Evolutionary conservation across 2,113 vertebrate genomes (phyloP), one percentile per base, ranked within the genome.

Genomic region (Hydropotes inermis): DNA sequence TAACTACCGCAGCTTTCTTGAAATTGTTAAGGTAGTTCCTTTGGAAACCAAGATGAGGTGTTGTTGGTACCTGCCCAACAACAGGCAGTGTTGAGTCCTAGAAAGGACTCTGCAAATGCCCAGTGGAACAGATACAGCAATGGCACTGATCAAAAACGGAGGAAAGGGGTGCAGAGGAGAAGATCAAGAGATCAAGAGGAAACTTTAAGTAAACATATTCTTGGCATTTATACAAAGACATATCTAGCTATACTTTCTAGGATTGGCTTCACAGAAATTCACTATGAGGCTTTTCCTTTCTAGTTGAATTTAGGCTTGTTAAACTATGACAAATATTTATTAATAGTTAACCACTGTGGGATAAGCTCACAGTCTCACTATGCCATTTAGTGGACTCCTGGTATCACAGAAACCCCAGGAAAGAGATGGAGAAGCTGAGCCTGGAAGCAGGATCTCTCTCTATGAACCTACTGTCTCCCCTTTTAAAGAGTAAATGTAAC

Each of bases 271-370:
- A 60, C 64, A 91, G 87, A 93, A 91, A 54, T 39, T 82, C 39
- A n/a, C n/a, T 45, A 84, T 2, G 8, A 94, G 36, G 50, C 52
- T 83, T 89, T 86, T 64, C 87, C 87, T 93, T 90, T 79, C 82
- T 50, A 79, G 43, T 78, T 93, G 58, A 89, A 96, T 67, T 79
- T 83, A 57, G 36, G 81, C 87, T 96, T 91, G 55, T 89, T 88
- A 95, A 43, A 64, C 1, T 25, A 55, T 61, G 58, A 97, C 87
- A 47, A 84, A 12, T 95, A 96, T 64, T 64, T 67, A 83, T 79
- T 98, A 76, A 91, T 92, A 86, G 74, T 90, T 95, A 88, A 87
- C 52, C 52, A 76, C 67, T 60, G 47, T 50, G 93, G 70, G 92
- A 78, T 10, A 58, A 94, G 55, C 70, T 60, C 76, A 83, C n/a